These are phyloP conservation scores for Micrasema minimum DNA, from an alignment of 1,140 invertebrate species.

Conservation along the genomic window DNA sequence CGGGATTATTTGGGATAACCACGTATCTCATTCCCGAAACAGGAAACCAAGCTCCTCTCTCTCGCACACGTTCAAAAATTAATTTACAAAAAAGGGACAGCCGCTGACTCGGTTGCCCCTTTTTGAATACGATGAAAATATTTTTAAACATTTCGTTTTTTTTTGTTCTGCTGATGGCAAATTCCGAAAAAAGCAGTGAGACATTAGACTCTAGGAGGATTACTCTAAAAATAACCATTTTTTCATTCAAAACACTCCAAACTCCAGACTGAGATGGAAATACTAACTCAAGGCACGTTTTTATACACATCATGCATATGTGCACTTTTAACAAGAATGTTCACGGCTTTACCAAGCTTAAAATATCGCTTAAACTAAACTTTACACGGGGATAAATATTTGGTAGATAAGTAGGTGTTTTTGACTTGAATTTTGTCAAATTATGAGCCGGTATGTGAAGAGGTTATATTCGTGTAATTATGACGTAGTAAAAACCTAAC, in stretches of 20 bases:
- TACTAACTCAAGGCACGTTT: slow-evolving; percentile 27
- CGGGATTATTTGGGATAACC: slow-evolving; percentile 46
- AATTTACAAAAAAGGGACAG: neutral
- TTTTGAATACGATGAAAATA: slow-evolving; percentile 14
- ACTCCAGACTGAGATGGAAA: slow-evolving; percentile 9
- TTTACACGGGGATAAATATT: no score
- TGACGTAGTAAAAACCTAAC: no score
- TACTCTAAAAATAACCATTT: slow-evolving; percentile 41
- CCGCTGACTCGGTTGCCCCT: no score
- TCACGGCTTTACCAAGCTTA: no score
- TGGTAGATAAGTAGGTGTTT: no score
- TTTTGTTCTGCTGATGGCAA: slow-evolving; percentile 44
- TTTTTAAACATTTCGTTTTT: slow-evolving; percentile 40
- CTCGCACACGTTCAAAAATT: neutral
- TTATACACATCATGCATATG: neutral
- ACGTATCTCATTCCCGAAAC: slow-evolving; percentile 14
- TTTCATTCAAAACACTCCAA: slow-evolving; percentile 35
- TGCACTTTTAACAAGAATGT: no score
- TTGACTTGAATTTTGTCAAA: no score
- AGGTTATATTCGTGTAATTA: no score
- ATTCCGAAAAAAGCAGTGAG: slow-evolving; percentile 34
- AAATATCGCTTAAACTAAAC: no score
- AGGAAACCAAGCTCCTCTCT: slow-evolving; percentile 9
- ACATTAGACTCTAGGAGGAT: slow-evolving; percentile 30
- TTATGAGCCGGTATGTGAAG: no score